phyloP scores from a whole-genome alignment of 2,888 invertebrate species.

The Drosophila cognata region DNA sequence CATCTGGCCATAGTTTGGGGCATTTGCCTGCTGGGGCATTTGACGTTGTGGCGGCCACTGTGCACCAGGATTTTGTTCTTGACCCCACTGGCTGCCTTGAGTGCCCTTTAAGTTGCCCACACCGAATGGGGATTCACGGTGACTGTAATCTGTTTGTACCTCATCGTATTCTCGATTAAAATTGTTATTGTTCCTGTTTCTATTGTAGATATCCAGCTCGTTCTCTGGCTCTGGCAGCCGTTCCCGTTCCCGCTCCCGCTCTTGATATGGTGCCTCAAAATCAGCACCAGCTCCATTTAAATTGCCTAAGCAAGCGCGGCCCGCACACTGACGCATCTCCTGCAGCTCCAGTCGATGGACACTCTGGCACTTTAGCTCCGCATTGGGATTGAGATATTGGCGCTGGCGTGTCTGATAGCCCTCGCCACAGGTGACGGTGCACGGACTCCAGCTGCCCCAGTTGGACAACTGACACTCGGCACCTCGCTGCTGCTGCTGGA shows the following conservation, averaged over 20 bases:
- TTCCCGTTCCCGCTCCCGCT: background rate
- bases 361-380: conserved; percentile 86
- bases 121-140: conserved; percentile 26
- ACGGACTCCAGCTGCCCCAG: conserved; percentile 92
- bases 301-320: conserved; percentile 64
- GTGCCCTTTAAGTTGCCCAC: conserved; percentile 66
- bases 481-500: conserved; percentile 57
- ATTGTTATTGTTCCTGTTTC: conserved; percentile 17
- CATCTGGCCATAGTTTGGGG: conserved; percentile 9
- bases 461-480: conserved; percentile 89
- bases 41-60: conserved; percentile 24
- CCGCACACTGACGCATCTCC: conserved; percentile 59
- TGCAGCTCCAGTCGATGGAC: conserved; percentile 45
- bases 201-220: conserved; percentile 10
- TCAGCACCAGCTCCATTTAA: conserved; percentile 25
- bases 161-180: conserved; percentile 33
- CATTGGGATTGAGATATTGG: conserved; percentile 87
- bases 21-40: conserved; percentile 4
- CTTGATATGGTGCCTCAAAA: conserved; percentile 31
- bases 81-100: conserved; percentile 25
- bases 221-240: conserved; percentile 15
- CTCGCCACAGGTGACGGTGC: conserved; percentile 89
- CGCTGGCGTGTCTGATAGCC: conserved; percentile 89
- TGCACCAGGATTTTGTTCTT: conserved; percentile 6
- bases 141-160: background rate